These are phyloP conservation scores for Aphelinus certus DNA, from an alignment of 1,140 invertebrate genomes.

Conservation along the genomic window DNA sequence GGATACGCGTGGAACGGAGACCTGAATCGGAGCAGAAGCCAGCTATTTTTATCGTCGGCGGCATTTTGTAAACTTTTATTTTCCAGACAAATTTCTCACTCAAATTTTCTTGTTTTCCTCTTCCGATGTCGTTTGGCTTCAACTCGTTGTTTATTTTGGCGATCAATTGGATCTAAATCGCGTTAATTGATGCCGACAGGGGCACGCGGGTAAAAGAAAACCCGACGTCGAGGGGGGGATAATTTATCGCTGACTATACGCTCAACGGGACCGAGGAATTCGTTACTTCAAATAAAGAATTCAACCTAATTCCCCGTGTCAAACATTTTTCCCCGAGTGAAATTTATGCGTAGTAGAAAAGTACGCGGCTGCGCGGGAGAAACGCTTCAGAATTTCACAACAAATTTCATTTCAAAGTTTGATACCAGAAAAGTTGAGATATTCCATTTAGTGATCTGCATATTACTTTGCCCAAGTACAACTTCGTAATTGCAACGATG, in stretches of 20 bases:
- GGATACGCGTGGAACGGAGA: no score
- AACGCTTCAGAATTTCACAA: no score
- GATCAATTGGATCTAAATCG: conserved; percentile 16
- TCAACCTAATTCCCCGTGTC: not conserved
- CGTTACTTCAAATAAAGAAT: conserved; percentile 2
- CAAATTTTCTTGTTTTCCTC: conserved; percentile 23
- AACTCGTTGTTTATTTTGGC: conserved; percentile 10
- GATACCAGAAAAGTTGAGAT: no score
- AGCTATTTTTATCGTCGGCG: not conserved
- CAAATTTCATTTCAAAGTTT: no score
- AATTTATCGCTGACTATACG: not conserved
- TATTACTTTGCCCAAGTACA: no score
- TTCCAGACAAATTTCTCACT: conserved; percentile 32
- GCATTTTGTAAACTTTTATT: conserved; percentile 31
- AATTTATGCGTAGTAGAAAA: no score
- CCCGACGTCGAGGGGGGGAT: not conserved
- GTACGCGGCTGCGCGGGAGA: no score
- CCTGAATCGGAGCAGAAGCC: no score
- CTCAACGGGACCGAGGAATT: not conserved
- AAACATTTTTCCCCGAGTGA: no score
- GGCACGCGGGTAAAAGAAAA: not conserved
- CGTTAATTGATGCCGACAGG: not conserved
- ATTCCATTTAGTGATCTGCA: no score
- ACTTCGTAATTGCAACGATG: no score
- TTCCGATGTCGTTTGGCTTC: conserved; percentile 9